phyloP scores from a whole-genome alignment of 2,888 invertebrate genomes.

The Neria commutata region DNA sequence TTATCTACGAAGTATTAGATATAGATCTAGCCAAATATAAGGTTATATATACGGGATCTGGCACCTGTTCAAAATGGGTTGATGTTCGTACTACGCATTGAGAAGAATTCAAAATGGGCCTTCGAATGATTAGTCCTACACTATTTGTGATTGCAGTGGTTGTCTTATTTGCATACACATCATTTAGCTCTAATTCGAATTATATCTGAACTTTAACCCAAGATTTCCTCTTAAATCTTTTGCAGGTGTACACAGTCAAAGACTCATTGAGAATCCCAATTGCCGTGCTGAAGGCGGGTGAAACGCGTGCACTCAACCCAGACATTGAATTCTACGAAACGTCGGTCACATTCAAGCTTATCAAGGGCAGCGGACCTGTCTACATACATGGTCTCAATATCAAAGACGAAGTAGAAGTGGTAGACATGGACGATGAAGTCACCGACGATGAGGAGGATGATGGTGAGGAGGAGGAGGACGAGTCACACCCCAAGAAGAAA shows the following conservation, averaged over 20 bases:
- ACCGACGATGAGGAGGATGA: conserved; percentile 71
- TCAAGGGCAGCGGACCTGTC: conserved; percentile 79
- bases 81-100: too few relatives aligned
- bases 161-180: too few relatives aligned
- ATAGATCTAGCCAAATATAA: too few relatives aligned
- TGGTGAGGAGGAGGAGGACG: conserved; percentile 71
- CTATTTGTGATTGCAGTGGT: too few relatives aligned
- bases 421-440: conserved; percentile 80
- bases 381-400: conserved; percentile 85
- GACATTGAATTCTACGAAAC: conserved; percentile 88
- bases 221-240: too few relatives aligned
- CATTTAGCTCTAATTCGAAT: too few relatives aligned
- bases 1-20: too few relatives aligned
- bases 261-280: conserved; percentile 84
- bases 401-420: conserved; percentile 82
- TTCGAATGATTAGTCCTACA: too few relatives aligned
- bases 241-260: conserved; percentile 59
- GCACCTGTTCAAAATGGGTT: too few relatives aligned
- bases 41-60: too few relatives aligned
- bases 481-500: conserved; percentile 80
- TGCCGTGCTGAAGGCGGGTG: conserved; percentile 80
- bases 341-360: conserved; percentile 81
- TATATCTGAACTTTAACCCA: too few relatives aligned
- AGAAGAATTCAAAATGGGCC: too few relatives aligned
- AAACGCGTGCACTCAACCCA: conserved; percentile 75